Conservation (phyloP, 2,797 vertebrate genomes). For the Hoplostethus mediterraneus region DNA sequence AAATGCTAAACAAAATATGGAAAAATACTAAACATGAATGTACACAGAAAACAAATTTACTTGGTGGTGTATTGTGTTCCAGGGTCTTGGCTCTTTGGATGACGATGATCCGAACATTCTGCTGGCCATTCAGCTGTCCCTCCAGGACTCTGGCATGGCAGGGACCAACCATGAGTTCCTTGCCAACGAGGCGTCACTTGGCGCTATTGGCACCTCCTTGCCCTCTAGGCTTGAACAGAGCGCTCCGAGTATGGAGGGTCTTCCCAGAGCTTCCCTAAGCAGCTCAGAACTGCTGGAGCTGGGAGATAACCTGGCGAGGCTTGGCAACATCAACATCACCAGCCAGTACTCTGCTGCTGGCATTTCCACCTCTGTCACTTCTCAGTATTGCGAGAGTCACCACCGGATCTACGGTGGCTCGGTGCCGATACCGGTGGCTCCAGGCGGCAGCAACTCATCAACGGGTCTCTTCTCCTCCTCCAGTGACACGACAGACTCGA, state of each 20-base stretch:
- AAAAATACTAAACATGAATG: too few relatives aligned
- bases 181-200: conserved; percentile 90
- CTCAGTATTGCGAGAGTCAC: conserved; percentile 79
- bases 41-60: too few relatives aligned
- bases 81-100: conserved; percentile 95
- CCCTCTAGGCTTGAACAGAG: conserved; percentile 91
- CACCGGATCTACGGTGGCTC: conserved; percentile 83
- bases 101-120: conserved; percentile 99
- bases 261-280: conserved; percentile 90
- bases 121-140: conserved; percentile 97
- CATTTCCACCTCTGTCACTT: conserved; percentile 47
- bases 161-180: conserved; percentile 88
- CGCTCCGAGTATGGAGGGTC: conserved; percentile 82
- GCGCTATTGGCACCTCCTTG: conserved; percentile 95
- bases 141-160: conserved; percentile 93
- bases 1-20: background rate
- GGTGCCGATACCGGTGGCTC: conserved; percentile 59
- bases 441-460: conserved; percentile 71
- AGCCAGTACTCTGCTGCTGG: conserved; percentile 66
- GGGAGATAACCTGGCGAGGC: conserved; percentile 89
- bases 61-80: conserved; percentile 16
- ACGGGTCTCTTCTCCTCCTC: conserved; percentile 86
- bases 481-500: conserved; percentile 85
- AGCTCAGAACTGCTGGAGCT: conserved; percentile 96
- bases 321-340: conserved; percentile 80